phyloP scores from a whole-genome alignment of 2,888 invertebrate species.

The Pteria penguin region DNA sequence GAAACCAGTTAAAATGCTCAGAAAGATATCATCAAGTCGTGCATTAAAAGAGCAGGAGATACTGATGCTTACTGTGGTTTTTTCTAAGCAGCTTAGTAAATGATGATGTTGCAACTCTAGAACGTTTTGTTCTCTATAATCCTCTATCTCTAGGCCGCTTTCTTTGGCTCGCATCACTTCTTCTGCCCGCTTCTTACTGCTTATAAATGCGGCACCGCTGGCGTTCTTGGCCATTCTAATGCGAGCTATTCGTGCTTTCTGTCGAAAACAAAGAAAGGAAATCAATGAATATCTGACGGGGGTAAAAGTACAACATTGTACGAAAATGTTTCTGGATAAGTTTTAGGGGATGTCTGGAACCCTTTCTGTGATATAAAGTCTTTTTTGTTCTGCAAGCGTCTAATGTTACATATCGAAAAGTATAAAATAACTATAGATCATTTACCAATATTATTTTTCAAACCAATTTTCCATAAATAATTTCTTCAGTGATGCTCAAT shows the following conservation, averaged over 20 bases:
- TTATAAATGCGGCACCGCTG: constrained; percentile 98
- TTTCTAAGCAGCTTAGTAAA: constrained; percentile 96
- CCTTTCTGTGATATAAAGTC: no score
- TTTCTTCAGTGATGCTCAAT: no score
- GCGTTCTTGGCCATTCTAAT: constrained; percentile 99
- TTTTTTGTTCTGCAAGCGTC: no score
- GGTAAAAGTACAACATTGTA: no score
- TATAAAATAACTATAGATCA: no score
- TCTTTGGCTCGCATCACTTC: constrained; percentile 82
- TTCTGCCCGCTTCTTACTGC: constrained; percentile 99
- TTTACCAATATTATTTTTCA: no score
- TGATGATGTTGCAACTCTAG: constrained; percentile 99
- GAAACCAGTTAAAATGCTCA: background rate
- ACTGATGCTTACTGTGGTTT: constrained; percentile 90
- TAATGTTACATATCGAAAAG: no score
- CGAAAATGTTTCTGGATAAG: no score
- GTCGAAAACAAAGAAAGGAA: no score
- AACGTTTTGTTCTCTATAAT: constrained; percentile 95
- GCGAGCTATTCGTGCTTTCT: constrained; percentile 99
- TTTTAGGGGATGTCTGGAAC: no score
- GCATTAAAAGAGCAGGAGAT: background rate
- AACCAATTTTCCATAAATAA: no score
- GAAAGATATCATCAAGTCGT: background rate
- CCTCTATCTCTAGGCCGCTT: constrained; percentile 94
- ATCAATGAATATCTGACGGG: no score